phyloP scores from a whole-genome alignment of 2,888 invertebrate genomes.

The Heliconius ismenius region DNA sequence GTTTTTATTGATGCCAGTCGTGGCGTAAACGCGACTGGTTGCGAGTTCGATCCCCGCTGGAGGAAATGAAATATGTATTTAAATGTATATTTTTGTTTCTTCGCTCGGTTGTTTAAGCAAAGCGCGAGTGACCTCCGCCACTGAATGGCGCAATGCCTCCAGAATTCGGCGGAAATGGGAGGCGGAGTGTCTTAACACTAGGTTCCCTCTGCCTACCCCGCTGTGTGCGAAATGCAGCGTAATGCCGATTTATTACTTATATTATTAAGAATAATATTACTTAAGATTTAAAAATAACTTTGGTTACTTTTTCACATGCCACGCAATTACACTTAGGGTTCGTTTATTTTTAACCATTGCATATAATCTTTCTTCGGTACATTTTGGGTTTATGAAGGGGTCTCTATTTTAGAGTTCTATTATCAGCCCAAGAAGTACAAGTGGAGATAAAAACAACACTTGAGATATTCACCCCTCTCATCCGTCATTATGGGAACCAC shows the following conservation, averaged over 20 bases:
- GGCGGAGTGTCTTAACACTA: neutral
- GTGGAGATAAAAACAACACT: constrained; percentile 75
- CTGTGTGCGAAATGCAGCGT: neutral
- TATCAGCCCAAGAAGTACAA: constrained; percentile 72
- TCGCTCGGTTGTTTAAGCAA: neutral
- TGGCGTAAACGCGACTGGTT: neutral
- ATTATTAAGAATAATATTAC: no score
- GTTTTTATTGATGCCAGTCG: neutral
- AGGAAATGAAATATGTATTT: no score
- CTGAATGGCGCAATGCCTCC: neutral
- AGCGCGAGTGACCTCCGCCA: neutral
- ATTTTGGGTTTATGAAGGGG: constrained; percentile 23
- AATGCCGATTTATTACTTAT: neutral
- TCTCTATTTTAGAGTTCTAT: constrained; percentile 53
- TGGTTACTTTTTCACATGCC: neutral
- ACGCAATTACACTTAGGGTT: constrained; percentile 1
- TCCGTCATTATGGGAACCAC: constrained; percentile 74
- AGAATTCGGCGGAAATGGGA: no score
- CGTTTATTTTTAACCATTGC: constrained; percentile 42
- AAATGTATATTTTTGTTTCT: neutral
- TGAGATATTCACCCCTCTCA: constrained; percentile 72
- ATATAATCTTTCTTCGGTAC: constrained; percentile 10
- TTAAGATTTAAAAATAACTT: neutral
- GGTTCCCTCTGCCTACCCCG: neutral
- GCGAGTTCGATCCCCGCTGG: neutral